Evolutionary conservation across 2,113 vertebrate genomes (phyloP), one percentile per base, ranked within the genome.

Genomic region (Elanoides forficatus): DNA sequence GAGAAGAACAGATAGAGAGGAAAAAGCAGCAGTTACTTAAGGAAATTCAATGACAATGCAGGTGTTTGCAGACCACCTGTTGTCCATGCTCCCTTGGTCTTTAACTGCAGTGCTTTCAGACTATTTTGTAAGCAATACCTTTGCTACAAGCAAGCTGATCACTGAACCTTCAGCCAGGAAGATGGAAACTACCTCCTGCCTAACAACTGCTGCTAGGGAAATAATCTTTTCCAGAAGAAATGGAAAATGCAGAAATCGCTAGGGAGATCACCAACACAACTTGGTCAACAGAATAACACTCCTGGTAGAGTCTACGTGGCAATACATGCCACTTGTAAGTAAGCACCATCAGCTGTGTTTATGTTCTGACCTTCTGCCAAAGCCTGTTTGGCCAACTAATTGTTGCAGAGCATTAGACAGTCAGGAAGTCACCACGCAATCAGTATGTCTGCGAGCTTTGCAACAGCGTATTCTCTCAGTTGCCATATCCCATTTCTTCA

Each of bases 11-110:
- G 25, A 67, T 9, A 86, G 30, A 90, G 65, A 78, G 10, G 10
- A 48, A 68, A 86, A 87, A 88, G 29, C n/a, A 83, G 63, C 58
- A 36, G 81, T 96, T 88, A 94, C 43, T 95, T 53, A 36, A 79
- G 2, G 48, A 68, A 90, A 80, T 32, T 4, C 26, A 60, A 60
- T 76, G 79, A 68, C 45, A 58, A 90, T 59, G 81, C 50, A 83
- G 58, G 53, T 65, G 38, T 59, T 47, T 90, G 52, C 56, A 83
- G 83, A 62, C 47, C 30, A 32, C 1, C 3, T 13, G 19, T 2
- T 66, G 60, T 15, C 43, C 50, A 14, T 1, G 17, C 34, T 55
- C 60, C 26, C 56, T 50, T 53, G 21, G 15, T 65, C 43, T 68
- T 42, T 45, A 85, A 20, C 70, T 34, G 36, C 19, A 27, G 56